Base-by-base conservation (phyloP, 2,797 vertebrate species). In the Falco biarmicus region DNA sequence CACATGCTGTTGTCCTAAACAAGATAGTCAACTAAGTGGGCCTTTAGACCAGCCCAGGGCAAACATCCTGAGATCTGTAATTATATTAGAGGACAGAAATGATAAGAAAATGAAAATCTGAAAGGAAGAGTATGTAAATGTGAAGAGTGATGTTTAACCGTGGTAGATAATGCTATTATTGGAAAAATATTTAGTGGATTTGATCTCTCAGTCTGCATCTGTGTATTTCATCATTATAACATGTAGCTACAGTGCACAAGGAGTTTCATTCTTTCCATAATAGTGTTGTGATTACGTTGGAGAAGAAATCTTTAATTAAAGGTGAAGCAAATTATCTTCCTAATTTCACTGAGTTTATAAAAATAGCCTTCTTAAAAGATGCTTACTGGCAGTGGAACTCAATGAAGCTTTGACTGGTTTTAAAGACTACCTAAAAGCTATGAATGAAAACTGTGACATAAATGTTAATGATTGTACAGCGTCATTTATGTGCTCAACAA, bases 141-240 rank as follows among this genome's bases (percentile, higher is more conserved):
- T 47, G 12, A 71, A 18, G 24, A 68, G 5, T 48, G 32, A 34
- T 69, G 15, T 39, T 90, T 84, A 24, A 81, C 6, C 24, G 7
- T 4, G 2, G 2, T 51, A 14, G 13, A 7, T 25, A 69, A 56
- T 18, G 43, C 2, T 4, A 7, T 2, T 6, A 11, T 4, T 31
- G 8, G 12, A 70, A 83, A 73, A 77, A n/a, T 16, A 5, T 45
- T 10, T 12, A 28, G 15, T 56, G 19, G 12, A 56, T 74, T 90
- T 75, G 14, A 16, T 69, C 9, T 68, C 25, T 68, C 19, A 43
- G 37, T 45, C 20, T 74, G 4, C 15, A 34, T 59, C 8, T 59
- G n/a, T 68, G 12, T 31, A 28, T 64, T n/a, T n/a, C n/a, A 15
- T 31, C 18, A 10, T 39, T 73, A 21, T 73, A 34, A 59, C 4